Evolutionary conservation across 2,797 vertebrate species (phyloP), one percentile per base, ranked within the genome.

Genomic region (Australoheros facetus): DNA sequence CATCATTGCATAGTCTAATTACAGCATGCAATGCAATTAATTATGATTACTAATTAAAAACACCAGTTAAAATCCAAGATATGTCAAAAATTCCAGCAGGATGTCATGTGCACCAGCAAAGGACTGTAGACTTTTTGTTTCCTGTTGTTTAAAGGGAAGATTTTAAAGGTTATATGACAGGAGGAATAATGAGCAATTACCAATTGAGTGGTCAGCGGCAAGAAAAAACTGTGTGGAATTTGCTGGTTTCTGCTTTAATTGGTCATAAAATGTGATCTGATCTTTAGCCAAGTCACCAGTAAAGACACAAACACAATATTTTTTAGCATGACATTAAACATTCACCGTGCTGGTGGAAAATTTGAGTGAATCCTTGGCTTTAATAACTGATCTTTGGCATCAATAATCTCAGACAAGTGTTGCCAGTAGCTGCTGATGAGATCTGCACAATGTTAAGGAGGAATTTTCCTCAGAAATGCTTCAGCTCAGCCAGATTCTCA

Each of bases 251-350:
- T 64, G 39, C 21, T 45, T 64, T 45, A 64, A 45, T 64, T 45
- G 42, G 8, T 45, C 39, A 17, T 26, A 64, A 64, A 64, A 64
- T 45, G 21, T 26, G 21, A 64, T 42, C 7, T 6, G 60, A 42
- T 0, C 21, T 42, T 26, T 26, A 64, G 42, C 60, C 21, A 26
- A 26, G 23, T 26, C 39, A 45, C 21, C 26, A 45, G 21, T 45
- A 64, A 26, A 64, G 21, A 26, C 60, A 45, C 37, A 42, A 1
- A 0, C 14, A 4, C 14, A 0, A 54, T 11, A 64, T 1, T 64
- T 64, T 0, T 17, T 37, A 26, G 21, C 14, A 1, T 26, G 60
- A 64, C 60, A 64, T 11, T 7, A 45, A 64, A 64, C 60, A 11
- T 17, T 45, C 14, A 26, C 60, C 26, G 10, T 26, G 42, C 37